Evolutionary conservation across 2,797 vertebrate species (phyloP), one percentile per base, ranked within the genome.

Genomic region (Crocidura indochinensis): DNA sequence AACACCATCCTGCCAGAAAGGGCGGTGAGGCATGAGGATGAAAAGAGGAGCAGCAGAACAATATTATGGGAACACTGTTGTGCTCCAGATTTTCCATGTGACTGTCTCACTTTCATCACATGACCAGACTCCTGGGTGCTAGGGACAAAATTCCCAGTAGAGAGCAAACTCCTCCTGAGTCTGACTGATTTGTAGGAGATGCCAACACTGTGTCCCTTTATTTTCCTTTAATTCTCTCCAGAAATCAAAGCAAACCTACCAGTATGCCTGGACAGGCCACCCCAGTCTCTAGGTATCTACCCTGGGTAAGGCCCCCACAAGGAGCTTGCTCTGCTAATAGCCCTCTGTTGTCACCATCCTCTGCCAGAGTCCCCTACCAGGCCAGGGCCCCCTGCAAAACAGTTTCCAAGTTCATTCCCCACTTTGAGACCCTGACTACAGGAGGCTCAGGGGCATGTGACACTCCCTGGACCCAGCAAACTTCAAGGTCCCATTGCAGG

Each of bases 321-420:
- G 0, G 14, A 26, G 79, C 76, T 10, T 14, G 27, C 74, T 92
- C 71, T 3, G 90, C 94, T 90, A 65, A 88, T 62, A 84, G 88
- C 84, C 92, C 92, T 15, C 53, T 15, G 84, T 94, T 95, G 94
- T 95, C 94, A 94, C 95, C 96, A 94, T 94, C 96, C 85, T 92
- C 96, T 92, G 95, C 94, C 17, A 0, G 88, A 4, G 56, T 56
- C 4, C n/a, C n/a, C 60, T 94, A 12, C 51, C 80, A 94, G 94
- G 85, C 78, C 65, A 9, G 24, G 24, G 53, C 65, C 14, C 84
- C 31, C 1, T 56, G 29, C 17, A 75, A 26, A 15, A 15, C 6
- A 15, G 68, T 27, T 46, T 68, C 68, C 79, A 77, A 87, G 90
- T 81, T 65, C 2, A 26, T 12, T 22, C 72, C n/a, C 56, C 49